A percentile compares a stretch with the other conserved stretches of the same genome.
Conservation (phyloP, 2,113 vertebrate genomes). For the Sander lucioperca region DNA sequence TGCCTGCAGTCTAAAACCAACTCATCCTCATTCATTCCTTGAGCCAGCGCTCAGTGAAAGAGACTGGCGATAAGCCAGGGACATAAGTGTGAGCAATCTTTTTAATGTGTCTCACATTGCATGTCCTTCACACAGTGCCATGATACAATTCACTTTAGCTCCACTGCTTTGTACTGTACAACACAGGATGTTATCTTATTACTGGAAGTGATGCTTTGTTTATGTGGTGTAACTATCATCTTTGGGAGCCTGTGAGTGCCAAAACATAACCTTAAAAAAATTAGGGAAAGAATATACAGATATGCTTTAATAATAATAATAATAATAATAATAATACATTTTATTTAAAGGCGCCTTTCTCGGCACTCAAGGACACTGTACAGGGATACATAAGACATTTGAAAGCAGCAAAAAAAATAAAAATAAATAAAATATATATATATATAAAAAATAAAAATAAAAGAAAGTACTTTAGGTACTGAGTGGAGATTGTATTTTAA, state of each 20-base stretch:
- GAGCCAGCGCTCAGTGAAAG: slow-evolving; percentile 18
- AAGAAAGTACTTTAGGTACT: no score
- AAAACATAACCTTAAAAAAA: neutral
- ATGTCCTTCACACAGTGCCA: slow-evolving; percentile 49
- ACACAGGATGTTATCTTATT: neutral
- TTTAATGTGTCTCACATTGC: slow-evolving; percentile 53
- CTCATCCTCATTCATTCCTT: neutral
- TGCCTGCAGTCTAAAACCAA: slow-evolving; percentile 17
- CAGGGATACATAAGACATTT: no score
- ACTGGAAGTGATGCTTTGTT: slow-evolving; percentile 27
- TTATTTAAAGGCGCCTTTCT: no score
- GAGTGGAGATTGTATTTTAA: no score
- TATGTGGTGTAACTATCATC: neutral
- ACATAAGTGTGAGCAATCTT: slow-evolving; percentile 41
- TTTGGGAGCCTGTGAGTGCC: neutral
- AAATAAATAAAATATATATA: no score
- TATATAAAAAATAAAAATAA: no score
- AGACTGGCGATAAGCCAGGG: slow-evolving; percentile 30
- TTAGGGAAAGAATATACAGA: neutral
- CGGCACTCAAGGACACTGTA: no score
- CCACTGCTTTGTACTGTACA: neutral
- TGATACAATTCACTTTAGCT: slow-evolving; percentile 34
- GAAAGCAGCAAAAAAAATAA: no score
- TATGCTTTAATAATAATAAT: neutral
- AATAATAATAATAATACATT: no score